Base-by-base conservation (phyloP, 2,888 invertebrate species). In the Xestia ashworthii region DNA sequence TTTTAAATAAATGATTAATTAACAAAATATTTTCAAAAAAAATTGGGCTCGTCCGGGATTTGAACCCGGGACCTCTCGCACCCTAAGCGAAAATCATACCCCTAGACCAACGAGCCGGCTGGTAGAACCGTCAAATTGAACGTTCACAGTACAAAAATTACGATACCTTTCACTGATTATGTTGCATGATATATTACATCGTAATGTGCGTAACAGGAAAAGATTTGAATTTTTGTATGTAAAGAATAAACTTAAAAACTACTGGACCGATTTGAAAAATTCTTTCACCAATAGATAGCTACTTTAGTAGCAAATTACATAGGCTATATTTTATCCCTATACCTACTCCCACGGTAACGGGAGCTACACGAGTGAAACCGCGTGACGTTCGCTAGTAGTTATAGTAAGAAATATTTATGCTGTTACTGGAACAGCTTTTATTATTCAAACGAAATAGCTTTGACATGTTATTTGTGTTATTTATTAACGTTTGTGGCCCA, bases 41-140 rank as follows among this genome's bases (percentile, higher is more conserved):
- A 67, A 16, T 86, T 89, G 95, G 96, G 96, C 95, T 96, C 95
- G 95, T 95, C 95, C 95, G 96, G 96, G 96, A 96, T 95, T 96
- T 96, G 96, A 96, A 96, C 96, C 96, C 96, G 96, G 96, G 96
- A 96, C 96, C 96, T 96, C 96, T 96, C 96, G 96, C 96, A 96
- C 96, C 96, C 96, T 94, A 97, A 97, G 96, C 96, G 96, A 96
- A 95, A 96, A 97, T 96, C 96, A 96, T 96, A 96, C 96, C 96
- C 96, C 96, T 96, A 96, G 96, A 96, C 97, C 96, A 97, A 97
- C 96, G 96, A 96, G 96, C 96, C 96, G 82, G 55, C 67, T 87
- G 70, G 22, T 0, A 0, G 0, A 3, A 0, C 0, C 5, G n/a
- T 9, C 41, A n/a, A 75, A 75, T 44, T 55, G 14, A 12, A 38